phyloP scores from a whole-genome alignment of 2,797 vertebrate genomes.

The Spinus olivaceus region DNA sequence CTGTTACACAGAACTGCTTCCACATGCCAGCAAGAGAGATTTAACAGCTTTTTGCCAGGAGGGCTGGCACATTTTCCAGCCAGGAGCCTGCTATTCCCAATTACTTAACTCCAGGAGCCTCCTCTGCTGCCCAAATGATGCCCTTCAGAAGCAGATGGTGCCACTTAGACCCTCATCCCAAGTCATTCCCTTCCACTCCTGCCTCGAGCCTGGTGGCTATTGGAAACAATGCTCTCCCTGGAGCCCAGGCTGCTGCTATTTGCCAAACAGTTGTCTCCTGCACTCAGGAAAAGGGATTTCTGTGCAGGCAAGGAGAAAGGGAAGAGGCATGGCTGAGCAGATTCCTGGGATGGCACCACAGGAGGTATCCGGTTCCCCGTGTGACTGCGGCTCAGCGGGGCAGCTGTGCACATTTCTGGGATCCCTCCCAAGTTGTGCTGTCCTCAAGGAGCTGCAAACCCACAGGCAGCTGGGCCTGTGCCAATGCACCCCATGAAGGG shows the following conservation, averaged over 20 bases:
- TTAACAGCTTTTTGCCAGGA: conserved; percentile 47
- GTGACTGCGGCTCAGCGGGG: rapidly evolving
- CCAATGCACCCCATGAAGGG: neutral
- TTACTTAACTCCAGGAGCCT: conserved; percentile 32
- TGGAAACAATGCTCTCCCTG: neutral
- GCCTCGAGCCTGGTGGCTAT: neutral
- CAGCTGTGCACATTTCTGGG: neutral
- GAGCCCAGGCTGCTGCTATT: neutral
- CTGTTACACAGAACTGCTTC: neutral
- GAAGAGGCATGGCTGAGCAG: rapidly evolving
- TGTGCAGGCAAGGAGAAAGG: neutral
- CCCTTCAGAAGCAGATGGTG: conserved; percentile 12
- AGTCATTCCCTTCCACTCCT: neutral
- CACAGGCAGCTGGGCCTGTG: neutral
- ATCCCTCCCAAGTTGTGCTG: neutral
- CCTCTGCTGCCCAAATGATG: neutral
- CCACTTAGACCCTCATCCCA: neutral
- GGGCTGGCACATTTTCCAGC: conserved; percentile 42
- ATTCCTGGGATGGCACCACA: neutral
- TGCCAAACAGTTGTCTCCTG: neutral
- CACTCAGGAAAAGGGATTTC: neutral
- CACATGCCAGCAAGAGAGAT: neutral
- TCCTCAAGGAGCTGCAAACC: neutral
- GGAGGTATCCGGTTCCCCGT: rapidly evolving
- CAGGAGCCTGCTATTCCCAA: conserved; percentile 40